A percentile compares a stretch with the other conserved stretches of the same genome.
phyloP scores from a whole-genome alignment of 2,797 vertebrate species.

The Ceryle rudis region DNA sequence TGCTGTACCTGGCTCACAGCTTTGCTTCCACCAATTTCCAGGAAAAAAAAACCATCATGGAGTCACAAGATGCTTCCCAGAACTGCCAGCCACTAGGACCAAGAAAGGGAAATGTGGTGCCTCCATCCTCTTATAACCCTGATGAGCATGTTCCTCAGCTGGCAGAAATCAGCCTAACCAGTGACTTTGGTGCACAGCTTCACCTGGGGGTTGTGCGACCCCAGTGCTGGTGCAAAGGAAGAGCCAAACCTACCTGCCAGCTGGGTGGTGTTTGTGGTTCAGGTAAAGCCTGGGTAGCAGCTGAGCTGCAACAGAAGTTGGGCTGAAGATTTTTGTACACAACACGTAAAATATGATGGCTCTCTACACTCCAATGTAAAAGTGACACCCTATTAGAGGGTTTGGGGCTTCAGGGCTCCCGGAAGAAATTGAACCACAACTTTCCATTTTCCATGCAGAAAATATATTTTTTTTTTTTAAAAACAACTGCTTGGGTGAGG shows the following conservation, averaged over 20 bases:
- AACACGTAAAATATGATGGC: fast-evolving
- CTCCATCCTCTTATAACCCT: background rate
- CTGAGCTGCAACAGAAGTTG: background rate
- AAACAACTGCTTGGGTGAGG: background rate
- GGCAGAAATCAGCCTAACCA: background rate
- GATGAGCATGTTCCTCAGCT: background rate
- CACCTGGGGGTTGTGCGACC: background rate
- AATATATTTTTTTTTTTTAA: background rate
- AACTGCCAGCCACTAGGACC: fast-evolving
- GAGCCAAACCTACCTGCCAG: background rate
- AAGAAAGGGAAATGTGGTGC: fast-evolving
- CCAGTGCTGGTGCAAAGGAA: background rate
- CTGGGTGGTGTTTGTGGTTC: background rate
- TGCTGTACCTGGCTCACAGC: background rate
- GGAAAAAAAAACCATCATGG: background rate
- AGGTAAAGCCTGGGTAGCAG: background rate
- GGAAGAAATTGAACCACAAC: background rate
- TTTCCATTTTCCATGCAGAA: background rate
- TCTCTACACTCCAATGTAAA: background rate
- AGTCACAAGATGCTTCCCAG: fast-evolving
- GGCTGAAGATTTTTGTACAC: background rate
- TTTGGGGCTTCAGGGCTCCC: background rate
- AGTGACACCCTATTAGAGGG: background rate
- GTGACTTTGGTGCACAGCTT: background rate
- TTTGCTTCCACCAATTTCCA: background rate